These are phyloP conservation scores for Brachionus rotundiformis DNA, from an alignment of 1,140 invertebrate species.

Conservation along the genomic window DNA sequence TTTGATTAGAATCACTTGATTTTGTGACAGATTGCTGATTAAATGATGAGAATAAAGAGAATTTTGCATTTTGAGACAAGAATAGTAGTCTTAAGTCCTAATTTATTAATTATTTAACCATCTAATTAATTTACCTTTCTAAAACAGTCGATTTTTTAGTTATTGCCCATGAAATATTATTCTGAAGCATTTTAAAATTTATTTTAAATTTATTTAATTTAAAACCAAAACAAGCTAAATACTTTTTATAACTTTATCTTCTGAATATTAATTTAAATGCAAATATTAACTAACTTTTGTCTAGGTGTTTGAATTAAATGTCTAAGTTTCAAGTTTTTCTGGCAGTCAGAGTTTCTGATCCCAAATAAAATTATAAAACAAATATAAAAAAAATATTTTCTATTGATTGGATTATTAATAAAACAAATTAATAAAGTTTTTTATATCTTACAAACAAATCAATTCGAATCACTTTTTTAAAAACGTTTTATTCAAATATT, in stretches of 20 bases:
- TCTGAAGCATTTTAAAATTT: not conserved
- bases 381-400: too few species aligned
- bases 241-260: not conserved
- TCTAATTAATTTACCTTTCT: not conserved
- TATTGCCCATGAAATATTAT: not conserved
- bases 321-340: too few species aligned
- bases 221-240: not conserved
- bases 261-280: not conserved
- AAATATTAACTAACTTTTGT: not conserved
- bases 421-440: too few species aligned
- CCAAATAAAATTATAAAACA: too few species aligned
- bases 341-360: too few species aligned
- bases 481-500: too few species aligned
- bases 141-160: not conserved
- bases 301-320: not conserved
- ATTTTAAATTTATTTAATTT: not conserved
- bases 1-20: not conserved
- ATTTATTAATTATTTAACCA: not conserved
- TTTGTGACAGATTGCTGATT: not conserved
- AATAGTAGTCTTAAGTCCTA: not conserved
- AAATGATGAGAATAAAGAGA: not conserved
- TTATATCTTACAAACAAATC: too few species aligned
- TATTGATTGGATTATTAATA: too few species aligned
- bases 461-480: too few species aligned
- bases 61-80: not conserved